Conservation (phyloP, 2,797 vertebrate genomes). For the Pseudochirops cupreus region DNA sequence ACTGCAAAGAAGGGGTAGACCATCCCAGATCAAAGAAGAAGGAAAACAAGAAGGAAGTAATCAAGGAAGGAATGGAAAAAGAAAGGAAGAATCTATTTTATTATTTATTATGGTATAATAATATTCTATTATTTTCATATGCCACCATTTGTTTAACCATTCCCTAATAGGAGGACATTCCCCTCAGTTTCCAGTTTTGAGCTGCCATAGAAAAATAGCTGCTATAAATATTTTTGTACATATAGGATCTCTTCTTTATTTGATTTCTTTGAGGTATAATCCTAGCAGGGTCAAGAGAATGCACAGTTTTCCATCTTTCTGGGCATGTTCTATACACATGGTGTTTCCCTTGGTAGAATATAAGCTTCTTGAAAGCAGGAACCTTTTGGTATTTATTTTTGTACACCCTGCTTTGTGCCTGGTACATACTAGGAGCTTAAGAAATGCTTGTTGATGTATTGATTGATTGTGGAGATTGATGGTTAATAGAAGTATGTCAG, state of each 20-base stretch:
- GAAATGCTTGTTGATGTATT: neutral
- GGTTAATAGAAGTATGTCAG: neutral
- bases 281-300: neutral
- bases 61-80: neutral
- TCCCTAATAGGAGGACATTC: neutral
- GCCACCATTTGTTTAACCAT: neutral
- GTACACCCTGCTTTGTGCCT: neutral
- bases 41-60: neutral
- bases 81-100: neutral
- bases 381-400: neutral
- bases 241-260: neutral
- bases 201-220: neutral
- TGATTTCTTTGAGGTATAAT: neutral
- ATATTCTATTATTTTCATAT: neutral
- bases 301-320: neutral
- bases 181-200: neutral
- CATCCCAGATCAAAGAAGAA: neutral
- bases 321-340: neutral
- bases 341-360: neutral
- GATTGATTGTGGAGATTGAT: neutral
- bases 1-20: neutral
- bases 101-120: neutral
- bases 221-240: neutral
- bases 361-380: neutral
- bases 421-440: neutral